These are phyloP conservation scores for Cyphomyrus plagiostoma DNA, from an alignment of 2,113 vertebrate species.

Conservation along the genomic window DNA sequence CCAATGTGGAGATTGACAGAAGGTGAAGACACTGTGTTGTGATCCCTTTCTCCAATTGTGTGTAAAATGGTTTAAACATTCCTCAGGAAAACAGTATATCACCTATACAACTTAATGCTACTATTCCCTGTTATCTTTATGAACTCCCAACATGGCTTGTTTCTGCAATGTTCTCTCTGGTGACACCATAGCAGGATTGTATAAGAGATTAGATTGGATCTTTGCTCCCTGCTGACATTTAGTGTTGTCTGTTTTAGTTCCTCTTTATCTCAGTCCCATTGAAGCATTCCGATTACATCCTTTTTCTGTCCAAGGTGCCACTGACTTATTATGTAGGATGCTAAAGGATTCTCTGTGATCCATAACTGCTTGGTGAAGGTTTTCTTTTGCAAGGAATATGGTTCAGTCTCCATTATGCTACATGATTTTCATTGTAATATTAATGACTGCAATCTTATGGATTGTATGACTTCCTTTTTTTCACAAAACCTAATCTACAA, in stretches of 20 bases:
- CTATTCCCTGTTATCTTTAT: no score
- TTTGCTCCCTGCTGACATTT: not conserved
- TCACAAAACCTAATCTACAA: not conserved
- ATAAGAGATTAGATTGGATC: not conserved
- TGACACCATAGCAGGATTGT: not conserved
- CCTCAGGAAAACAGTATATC: not conserved
- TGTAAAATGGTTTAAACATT: not conserved
- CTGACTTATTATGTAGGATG: not conserved
- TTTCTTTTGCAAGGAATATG: not conserved
- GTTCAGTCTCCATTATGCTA: not conserved
- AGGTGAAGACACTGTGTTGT: not conserved
- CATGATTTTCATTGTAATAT: not conserved
- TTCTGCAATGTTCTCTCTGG: not conserved
- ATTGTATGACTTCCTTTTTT: not conserved
- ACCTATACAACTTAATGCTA: not conserved
- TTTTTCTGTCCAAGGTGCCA: not conserved
- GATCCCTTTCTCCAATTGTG: not conserved
- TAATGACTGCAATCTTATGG: not conserved
- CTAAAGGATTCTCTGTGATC: not conserved
- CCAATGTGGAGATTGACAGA: constrained; percentile 23
- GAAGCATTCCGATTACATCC: not conserved
- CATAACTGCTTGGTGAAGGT: not conserved
- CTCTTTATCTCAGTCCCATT: not conserved
- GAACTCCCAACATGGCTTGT: not conserved
- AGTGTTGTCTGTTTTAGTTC: not conserved